A percentile compares a stretch with the other conserved stretches of the same genome.
phyloP scores from a whole-genome alignment of 2,797 vertebrate genomes.

The Pitangus sulphuratus region DNA sequence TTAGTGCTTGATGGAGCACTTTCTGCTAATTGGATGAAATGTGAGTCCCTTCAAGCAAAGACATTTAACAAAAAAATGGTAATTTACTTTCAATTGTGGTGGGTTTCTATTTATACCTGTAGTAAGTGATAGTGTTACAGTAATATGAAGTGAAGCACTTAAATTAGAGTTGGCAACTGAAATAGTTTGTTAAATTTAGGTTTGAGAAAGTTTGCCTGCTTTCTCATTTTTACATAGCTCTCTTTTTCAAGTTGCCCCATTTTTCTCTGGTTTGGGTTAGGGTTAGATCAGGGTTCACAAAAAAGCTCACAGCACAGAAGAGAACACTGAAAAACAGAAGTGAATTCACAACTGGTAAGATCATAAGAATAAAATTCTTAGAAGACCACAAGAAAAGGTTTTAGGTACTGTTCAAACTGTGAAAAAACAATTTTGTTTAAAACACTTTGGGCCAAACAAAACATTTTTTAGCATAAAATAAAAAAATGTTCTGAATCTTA shows the following conservation, averaged over 20 bases:
- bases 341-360: background rate
- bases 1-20: background rate
- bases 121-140: background rate
- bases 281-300: background rate
- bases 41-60: background rate
- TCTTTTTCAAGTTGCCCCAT: background rate
- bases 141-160: background rate
- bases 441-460: background rate
- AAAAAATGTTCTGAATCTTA: background rate
- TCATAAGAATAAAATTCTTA: background rate
- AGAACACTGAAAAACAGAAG: background rate
- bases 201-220: background rate
- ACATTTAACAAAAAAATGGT: background rate
- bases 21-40: slow-evolving; percentile 5
- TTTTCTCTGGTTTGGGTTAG: background rate
- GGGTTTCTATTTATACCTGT: background rate
- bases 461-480: background rate
- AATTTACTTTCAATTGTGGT: background rate
- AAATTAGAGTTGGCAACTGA: background rate
- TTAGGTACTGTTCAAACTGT: background rate
- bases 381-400: background rate
- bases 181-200: background rate
- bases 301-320: background rate
- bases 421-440: background rate
- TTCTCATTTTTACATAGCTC: background rate